phyloP scores from a whole-genome alignment of 2,888 invertebrate genomes.

The Microctonus brassicae region DNA sequence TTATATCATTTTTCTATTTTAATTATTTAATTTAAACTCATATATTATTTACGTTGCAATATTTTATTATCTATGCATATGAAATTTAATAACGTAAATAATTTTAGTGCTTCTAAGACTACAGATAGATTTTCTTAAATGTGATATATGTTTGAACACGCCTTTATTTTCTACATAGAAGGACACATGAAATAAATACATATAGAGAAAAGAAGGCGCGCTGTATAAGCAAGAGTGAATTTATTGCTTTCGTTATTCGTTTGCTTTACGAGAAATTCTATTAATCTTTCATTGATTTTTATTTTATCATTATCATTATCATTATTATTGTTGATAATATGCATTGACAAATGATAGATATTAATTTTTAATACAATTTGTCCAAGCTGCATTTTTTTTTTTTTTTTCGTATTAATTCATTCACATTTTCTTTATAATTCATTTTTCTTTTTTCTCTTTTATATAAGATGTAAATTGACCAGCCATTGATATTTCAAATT shows the following conservation, averaged over 20 bases:
- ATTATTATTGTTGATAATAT: background rate
- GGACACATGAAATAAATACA: background rate
- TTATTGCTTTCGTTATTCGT: slow-evolving; percentile 31
- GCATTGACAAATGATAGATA: too few species aligned
- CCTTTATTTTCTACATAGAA: background rate
- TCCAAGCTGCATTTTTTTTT: background rate
- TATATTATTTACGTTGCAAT: background rate
- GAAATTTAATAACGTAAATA: background rate
- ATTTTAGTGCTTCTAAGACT: background rate
- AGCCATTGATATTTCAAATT: background rate
- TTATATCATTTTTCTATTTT: background rate
- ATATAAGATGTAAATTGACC: background rate
- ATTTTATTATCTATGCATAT: background rate
- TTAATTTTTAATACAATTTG: too few species aligned
- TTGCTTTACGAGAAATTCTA: slow-evolving; percentile 9
- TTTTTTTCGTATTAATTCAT: background rate
- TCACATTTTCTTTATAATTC: background rate
- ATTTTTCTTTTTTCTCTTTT: background rate
- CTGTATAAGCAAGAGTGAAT: slow-evolving; percentile 11
- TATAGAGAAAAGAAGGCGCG: slow-evolving; percentile 7
- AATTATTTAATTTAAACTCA: background rate
- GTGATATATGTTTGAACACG: background rate
- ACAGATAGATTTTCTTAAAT: background rate
- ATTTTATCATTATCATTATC: background rate
- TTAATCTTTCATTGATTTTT: background rate